These are phyloP conservation scores for Solenodon paradoxus DNA, from an alignment of 2,113 vertebrate genomes.

Conservation along the genomic window DNA sequence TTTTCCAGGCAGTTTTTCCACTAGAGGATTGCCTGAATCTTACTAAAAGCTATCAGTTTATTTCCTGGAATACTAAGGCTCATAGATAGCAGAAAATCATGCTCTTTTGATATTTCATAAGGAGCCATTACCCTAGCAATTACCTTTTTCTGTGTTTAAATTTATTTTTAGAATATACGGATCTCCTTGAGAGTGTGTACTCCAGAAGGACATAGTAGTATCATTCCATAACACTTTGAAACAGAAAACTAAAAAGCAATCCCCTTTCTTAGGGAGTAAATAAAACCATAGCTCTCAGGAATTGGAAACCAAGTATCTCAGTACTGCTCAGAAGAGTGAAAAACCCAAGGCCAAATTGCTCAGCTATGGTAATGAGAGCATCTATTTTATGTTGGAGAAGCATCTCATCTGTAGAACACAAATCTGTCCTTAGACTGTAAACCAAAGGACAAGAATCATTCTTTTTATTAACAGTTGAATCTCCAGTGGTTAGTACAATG, in stretches of 20 bases:
- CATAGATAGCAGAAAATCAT: not conserved
- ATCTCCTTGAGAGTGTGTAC: not conserved
- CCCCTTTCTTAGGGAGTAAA: slow-evolving; percentile 34
- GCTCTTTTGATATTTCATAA: slow-evolving; percentile 13
- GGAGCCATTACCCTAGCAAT: not conserved
- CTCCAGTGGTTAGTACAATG: slow-evolving; percentile 3
- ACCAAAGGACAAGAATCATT: slow-evolving; percentile 24
- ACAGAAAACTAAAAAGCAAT: slow-evolving; percentile 13
- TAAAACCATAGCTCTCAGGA: slow-evolving; percentile 29
- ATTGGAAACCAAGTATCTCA: slow-evolving; percentile 13
- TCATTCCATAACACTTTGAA: not conserved
- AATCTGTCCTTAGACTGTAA: not conserved
- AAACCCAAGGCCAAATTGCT: not conserved
- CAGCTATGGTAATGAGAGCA: not conserved
- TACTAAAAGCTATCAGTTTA: not conserved
- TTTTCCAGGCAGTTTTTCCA: not conserved
- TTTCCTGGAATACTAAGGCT: slow-evolving; percentile 36
- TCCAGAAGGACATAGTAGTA: not conserved
- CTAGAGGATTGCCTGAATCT: slow-evolving; percentile 1
- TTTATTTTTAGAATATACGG: slow-evolving; percentile 10
- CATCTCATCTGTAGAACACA: not conserved
- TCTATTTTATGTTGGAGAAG: slow-evolving; percentile 13
- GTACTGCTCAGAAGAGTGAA: not conserved
- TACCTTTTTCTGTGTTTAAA: slow-evolving; percentile 34
- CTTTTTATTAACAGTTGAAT: not conserved